These are phyloP conservation scores for Bombyx huttoni DNA, from an alignment of 2,888 invertebrate genomes.

Conservation along the genomic window DNA sequence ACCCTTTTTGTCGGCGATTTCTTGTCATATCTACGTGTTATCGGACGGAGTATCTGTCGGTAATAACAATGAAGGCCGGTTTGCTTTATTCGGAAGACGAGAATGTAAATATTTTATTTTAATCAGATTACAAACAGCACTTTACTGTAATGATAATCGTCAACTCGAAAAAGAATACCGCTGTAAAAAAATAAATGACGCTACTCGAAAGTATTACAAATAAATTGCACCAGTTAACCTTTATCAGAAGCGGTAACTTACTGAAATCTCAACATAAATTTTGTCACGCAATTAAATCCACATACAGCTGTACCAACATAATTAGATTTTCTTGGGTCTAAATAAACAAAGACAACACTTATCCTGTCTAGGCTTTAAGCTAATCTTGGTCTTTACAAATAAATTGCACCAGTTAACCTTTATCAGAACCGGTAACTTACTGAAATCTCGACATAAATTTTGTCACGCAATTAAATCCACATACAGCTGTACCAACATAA, in stretches of 20 bases:
- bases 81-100: background rate
- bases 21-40: background rate
- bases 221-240: background rate
- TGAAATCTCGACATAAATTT: background rate
- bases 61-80: background rate
- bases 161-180: too few species aligned
- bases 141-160: too few species aligned
- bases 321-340: background rate
- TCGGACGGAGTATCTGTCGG: background rate
- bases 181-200: too few species aligned
- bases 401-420: background rate
- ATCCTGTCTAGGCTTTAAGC: background rate
- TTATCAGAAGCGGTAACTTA: background rate
- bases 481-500: background rate
- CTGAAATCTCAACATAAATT: background rate
- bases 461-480: background rate
- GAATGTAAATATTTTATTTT: background rate
- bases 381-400: background rate
- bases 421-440: background rate
- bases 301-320: background rate
- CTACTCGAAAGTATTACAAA: too few species aligned
- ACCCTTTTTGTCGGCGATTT: background rate
- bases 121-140: too few species aligned
- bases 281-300: background rate
- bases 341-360: background rate